Conservation (phyloP, 2,797 vertebrate genomes). For the Sparidentex hasta region DNA sequence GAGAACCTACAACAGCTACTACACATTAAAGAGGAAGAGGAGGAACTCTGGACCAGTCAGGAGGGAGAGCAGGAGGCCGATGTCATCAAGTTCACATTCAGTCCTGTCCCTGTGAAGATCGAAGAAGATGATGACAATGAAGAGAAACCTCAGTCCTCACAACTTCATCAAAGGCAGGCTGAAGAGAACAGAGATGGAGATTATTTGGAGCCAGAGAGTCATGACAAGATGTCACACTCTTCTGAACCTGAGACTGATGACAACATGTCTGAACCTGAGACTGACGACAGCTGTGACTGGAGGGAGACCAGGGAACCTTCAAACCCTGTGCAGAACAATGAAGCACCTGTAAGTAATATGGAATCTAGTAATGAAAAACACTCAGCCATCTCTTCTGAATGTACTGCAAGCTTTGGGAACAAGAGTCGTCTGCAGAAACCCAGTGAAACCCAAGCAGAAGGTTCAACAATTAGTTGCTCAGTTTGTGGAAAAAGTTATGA, state of each 20-base stretch:
- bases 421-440: background rate
- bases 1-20: background rate
- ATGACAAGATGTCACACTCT: background rate
- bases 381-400: background rate
- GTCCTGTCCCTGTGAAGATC: background rate
- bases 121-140: slow-evolving; percentile 10
- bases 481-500: too few species aligned
- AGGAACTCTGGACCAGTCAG: background rate
- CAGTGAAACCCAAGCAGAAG: too few species aligned
- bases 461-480: too few species aligned
- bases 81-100: too few species aligned
- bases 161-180: background rate
- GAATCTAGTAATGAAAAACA: background rate
- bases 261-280: background rate
- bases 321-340: too few species aligned
- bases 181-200: background rate
- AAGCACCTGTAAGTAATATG: background rate
- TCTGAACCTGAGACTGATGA: too few species aligned
- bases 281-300: background rate
- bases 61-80: slow-evolving; percentile 1
- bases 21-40: slow-evolving; percentile 3
- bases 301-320: background rate
- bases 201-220: background rate
- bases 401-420: background rate
- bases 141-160: background rate